Conservation (phyloP, 1,140 invertebrate genomes). For the Tetramorium simillimum region DNA sequence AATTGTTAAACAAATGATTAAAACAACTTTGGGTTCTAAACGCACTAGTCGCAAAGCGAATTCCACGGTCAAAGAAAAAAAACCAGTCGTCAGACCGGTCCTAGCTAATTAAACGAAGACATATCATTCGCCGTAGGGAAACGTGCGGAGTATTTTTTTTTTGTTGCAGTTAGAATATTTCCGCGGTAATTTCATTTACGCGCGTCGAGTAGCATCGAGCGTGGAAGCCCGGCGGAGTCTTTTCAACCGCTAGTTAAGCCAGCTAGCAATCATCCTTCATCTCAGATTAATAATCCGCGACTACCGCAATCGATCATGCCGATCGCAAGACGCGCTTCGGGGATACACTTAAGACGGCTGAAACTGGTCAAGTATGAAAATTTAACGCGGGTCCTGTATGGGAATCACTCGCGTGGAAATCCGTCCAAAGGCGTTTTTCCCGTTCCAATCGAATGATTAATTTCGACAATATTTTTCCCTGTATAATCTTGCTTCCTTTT, state of each 20-base stretch:
- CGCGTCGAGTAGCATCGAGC: not conserved
- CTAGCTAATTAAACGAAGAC: slow-evolving; percentile 47
- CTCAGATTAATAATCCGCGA: slow-evolving; percentile 54
- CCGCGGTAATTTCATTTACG: slow-evolving; percentile 46
- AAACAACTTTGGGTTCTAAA: not conserved
- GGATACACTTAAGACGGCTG: slow-evolving; percentile 24
- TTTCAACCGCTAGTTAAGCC: slow-evolving; percentile 23
- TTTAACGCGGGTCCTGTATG: slow-evolving; percentile 7
- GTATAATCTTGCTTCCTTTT: not conserved
- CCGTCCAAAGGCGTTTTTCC: slow-evolving; percentile 24
- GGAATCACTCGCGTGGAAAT: slow-evolving; percentile 30
- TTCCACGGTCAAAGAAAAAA: slow-evolving; percentile 4
- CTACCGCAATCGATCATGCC: slow-evolving; percentile 34
- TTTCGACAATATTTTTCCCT: slow-evolving; percentile 41
- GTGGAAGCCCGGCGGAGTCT: not conserved
- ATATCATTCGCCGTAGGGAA: slow-evolving; percentile 32
- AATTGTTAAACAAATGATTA: not conserved
- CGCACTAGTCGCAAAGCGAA: slow-evolving; percentile 4
- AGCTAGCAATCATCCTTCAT: slow-evolving; percentile 39
- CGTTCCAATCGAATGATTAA: slow-evolving; percentile 29
- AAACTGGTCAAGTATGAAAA: slow-evolving; percentile 49
- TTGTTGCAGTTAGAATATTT: not conserved
- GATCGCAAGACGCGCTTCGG: slow-evolving; percentile 1
- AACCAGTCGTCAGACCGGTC: slow-evolving; percentile 33
- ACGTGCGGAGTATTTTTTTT: not conserved